These are phyloP conservation scores for Papilio gigon DNA, from an alignment of 2,888 invertebrate species.

Conservation along the genomic window DNA sequence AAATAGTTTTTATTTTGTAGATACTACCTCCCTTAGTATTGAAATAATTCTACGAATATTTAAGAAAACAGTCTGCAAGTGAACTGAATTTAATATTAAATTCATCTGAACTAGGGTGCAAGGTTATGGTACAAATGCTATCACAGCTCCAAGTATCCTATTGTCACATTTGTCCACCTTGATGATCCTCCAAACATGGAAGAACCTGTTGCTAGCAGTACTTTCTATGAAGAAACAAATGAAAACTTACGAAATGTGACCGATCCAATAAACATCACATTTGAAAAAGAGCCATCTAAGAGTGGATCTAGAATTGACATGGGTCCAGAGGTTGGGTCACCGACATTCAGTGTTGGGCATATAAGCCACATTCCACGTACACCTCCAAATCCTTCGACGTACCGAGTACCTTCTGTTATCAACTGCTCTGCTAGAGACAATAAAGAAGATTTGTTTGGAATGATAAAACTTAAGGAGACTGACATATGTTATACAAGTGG, in stretches of 20 bases:
- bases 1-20: constrained; percentile 43
- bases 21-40: constrained; percentile 9
- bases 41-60: constrained; percentile 26
- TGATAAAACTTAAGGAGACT: constrained; percentile 72
- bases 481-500: constrained; percentile 79
- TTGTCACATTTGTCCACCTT: constrained; percentile 67
- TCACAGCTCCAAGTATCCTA: constrained; percentile 72
- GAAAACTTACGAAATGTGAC: constrained; percentile 45
- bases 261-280: constrained; percentile 27
- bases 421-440: constrained; percentile 51
- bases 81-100: constrained; percentile 52
- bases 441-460: constrained; percentile 66
- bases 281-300: constrained; percentile 10
- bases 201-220: constrained; percentile 43
- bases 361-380: constrained; percentile 70
- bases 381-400: constrained; percentile 68
- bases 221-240: constrained; percentile 44
- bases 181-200: constrained; percentile 57
- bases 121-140: constrained; percentile 75
- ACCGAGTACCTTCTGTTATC: constrained; percentile 61
- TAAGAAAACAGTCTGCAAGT: constrained; percentile 41
- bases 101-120: constrained; percentile 67
- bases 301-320: constrained; percentile 1
- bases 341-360: constrained; percentile 61
- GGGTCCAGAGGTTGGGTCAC: constrained; percentile 40